Base-by-base conservation (phyloP, 2,888 invertebrate genomes). In the Tolmerus cingulatus region DNA sequence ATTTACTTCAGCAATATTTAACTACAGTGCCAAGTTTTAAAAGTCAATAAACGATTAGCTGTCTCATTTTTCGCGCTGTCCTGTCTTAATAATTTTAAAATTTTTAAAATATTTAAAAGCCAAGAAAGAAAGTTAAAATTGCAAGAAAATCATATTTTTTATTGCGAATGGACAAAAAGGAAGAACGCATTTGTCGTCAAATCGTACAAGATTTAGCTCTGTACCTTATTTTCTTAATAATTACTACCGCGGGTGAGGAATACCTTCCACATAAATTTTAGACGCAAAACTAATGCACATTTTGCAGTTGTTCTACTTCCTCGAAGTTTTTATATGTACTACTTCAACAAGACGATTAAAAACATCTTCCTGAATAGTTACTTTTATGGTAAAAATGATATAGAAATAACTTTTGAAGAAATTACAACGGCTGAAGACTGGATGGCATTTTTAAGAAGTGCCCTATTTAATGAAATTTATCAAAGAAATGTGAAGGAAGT, bases 301-400 rank as follows among this genome's bases (percentile, higher is more conserved):
- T 66, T 66, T 87, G 16, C 81, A 90, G 90, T 91, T 1, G 89
- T 90, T 0, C 89, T 91, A 0, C 89, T 90, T 2, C 89, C 89
- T 2, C 89, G 90, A 0, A 89, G 90, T 74, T 87, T 89, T 0
- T 90, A 90, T n/a, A 90, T 90, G 90, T 91, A 89, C 78, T 90
- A 90, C n/a, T 79, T 79, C 30, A 23, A 79, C 43, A 30, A 79
- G 2, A 79, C 51, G n/a, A 51, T 74, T 89, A 90, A 5, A 90
- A 91, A 27, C 89, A 90, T 74, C 89, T 90, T 91, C 19, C 87
- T 89, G 5, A 86, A 76, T 9, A 89, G 90, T 2, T 88, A 89
- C 3, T 40, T 90, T 84, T 30, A 84, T 0, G 88, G 86, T 4
- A 89, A 90, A 1, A 88, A 89, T 3, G 88, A 82, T 14, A 87